phyloP scores from a whole-genome alignment of 2,113 vertebrate genomes.

The Oncorhynchus gorbuscha region DNA sequence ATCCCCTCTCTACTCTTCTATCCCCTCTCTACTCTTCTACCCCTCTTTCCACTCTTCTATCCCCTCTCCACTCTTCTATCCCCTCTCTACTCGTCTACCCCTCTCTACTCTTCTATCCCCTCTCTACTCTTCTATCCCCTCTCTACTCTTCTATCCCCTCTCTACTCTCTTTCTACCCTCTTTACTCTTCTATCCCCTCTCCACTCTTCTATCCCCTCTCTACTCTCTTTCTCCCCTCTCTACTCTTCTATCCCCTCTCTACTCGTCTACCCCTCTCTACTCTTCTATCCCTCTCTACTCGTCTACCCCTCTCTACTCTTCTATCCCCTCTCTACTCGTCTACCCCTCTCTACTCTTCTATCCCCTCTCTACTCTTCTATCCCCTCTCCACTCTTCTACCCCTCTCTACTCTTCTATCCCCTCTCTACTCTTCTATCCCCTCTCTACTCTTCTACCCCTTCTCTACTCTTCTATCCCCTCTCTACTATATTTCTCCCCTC shows the following conservation, averaged over 20 bases:
- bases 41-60: no score
- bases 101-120: no score
- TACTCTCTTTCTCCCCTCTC: no score
- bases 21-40: no score
- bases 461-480: constrained; percentile 30
- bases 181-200: constrained; percentile 12
- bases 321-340: background rate
- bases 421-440: background rate
- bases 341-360: background rate
- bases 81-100: no score
- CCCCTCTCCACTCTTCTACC: background rate
- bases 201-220: constrained; percentile 31
- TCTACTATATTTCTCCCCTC: constrained; percentile 23
- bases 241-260: constrained; percentile 29
- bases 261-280: constrained; percentile 11
- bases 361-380: background rate
- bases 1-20: no score
- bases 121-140: background rate
- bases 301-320: constrained; percentile 13
- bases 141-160: constrained; percentile 30
- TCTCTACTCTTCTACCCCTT: constrained; percentile 1
- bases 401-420: background rate
- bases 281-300: constrained; percentile 22
- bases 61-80: no score
- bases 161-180: constrained; percentile 10